Evolutionary conservation across 2,888 invertebrate genomes (phyloP).

Genomic region (Gastrophysa polygoni): DNA sequence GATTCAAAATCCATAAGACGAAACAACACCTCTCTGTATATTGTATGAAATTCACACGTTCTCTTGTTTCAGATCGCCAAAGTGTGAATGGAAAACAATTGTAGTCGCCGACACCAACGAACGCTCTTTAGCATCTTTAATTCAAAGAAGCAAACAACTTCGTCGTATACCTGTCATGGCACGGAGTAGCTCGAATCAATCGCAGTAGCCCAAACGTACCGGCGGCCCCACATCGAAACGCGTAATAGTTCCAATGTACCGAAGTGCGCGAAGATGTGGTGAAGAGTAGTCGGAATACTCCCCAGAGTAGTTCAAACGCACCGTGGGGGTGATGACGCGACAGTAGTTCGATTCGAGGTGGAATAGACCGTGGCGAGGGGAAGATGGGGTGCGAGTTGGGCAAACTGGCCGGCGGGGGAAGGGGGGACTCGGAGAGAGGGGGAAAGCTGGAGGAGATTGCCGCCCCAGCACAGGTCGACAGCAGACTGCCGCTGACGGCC

Average conservation of each 20-base stretch:
- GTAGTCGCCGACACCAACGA: neutral
- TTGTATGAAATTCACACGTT: neutral
- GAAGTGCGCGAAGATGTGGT: too few relatives aligned
- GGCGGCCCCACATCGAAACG: too few relatives aligned
- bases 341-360: neutral
- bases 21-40: neutral
- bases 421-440: constrained; percentile 47
- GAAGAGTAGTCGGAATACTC: neutral
- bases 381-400: constrained; percentile 80
- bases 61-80: neutral
- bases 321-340: neutral
- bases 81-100: constrained; percentile 5
- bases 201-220: neutral
- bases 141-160: too few relatives aligned
- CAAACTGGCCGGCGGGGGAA: constrained; percentile 65
- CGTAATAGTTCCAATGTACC: too few relatives aligned
- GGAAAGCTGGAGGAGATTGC: constrained; percentile 62
- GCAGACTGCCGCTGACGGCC: constrained; percentile 80
- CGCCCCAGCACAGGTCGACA: constrained; percentile 75
- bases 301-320: neutral
- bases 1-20: neutral
- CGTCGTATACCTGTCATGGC: neutral
- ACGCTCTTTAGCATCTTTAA: neutral
- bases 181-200: neutral
- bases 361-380: neutral